Evolutionary conservation across 1,140 invertebrate species (phyloP).

Genomic region (Ganaspis sp.): DNA sequence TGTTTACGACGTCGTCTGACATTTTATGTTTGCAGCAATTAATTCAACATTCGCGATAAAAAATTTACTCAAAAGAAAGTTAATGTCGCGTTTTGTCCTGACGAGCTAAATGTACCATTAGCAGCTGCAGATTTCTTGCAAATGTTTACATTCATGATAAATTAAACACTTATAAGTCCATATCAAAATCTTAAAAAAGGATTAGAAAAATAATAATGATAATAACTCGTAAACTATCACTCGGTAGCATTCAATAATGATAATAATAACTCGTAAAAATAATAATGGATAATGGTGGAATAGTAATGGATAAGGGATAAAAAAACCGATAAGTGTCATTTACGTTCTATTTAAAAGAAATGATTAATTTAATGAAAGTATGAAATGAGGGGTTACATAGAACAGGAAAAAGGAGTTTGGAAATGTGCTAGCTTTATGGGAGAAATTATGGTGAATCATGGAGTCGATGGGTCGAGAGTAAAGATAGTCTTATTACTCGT

Average conservation of each 20-base stretch:
- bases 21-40: constrained; percentile 14
- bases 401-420: neutral
- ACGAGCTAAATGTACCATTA: neutral
- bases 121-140: neutral
- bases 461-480: constrained; percentile 38
- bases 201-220: too few relatives aligned
- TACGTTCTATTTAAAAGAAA: neutral
- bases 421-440: neutral
- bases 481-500: constrained; percentile 70
- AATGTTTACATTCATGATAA: neutral
- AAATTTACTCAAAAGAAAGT: neutral
- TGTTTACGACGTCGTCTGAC: constrained; percentile 23
- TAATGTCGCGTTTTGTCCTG: neutral
- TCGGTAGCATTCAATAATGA: too few relatives aligned
- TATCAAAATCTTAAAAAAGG: too few relatives aligned
- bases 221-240: too few relatives aligned
- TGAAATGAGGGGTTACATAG: neutral
- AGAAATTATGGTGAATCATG: constrained; percentile 9
- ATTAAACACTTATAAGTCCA: too few relatives aligned
- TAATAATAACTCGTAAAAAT: too few relatives aligned
- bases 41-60: constrained; percentile 3
- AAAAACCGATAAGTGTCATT: neutral
- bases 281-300: too few relatives aligned
- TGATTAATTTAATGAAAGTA: neutral
- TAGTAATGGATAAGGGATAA: too few relatives aligned